Evolutionary conservation across 2,797 vertebrate genomes (phyloP).

Genomic region (Danio albolineatus): DNA sequence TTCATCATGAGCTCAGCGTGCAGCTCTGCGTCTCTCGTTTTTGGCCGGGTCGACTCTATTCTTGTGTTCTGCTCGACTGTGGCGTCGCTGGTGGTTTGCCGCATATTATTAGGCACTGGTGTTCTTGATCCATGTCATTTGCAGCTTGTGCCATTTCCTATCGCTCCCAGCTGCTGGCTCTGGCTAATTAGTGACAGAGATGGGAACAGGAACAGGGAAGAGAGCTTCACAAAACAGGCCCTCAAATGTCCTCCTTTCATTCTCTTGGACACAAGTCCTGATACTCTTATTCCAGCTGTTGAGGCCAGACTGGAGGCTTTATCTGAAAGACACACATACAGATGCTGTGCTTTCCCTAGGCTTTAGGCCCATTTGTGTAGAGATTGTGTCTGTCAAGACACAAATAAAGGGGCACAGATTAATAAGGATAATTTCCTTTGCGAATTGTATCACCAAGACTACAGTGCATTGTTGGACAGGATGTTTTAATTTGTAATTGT

Average conservation of each 20-base stretch:
- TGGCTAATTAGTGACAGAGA: conserved; percentile 61
- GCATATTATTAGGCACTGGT: conserved; percentile 54
- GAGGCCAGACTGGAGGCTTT: not conserved
- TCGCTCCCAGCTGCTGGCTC: conserved; percentile 59
- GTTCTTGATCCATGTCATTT: conserved; percentile 53
- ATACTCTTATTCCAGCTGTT: not conserved
- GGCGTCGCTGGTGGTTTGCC: conserved; percentile 25
- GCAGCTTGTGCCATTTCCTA: conserved; percentile 59
- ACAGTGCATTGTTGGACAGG: not conserved
- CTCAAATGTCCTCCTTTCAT: conserved; percentile 35
- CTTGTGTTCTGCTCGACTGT: conserved; percentile 32
- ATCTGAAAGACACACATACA: not conserved
- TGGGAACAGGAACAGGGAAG: conserved; percentile 45
- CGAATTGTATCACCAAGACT: too few species aligned
- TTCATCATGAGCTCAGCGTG: conserved; percentile 23
- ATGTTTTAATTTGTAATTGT: not conserved
- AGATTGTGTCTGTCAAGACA: not conserved
- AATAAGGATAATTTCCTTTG: not conserved
- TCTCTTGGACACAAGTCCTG: conserved; percentile 30
- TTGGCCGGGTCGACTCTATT: conserved; percentile 7
- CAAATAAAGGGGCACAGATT: not conserved
- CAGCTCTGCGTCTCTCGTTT: conserved; percentile 4
- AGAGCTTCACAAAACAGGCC: conserved; percentile 46
- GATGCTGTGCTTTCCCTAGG: not conserved
- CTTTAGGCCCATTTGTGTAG: not conserved